Percentiles rank a stretch among this genome's conserved stretches.
Evolutionary conservation across 2,113 vertebrate genomes (phyloP).

Genomic region (Ochotona princeps): DNA sequence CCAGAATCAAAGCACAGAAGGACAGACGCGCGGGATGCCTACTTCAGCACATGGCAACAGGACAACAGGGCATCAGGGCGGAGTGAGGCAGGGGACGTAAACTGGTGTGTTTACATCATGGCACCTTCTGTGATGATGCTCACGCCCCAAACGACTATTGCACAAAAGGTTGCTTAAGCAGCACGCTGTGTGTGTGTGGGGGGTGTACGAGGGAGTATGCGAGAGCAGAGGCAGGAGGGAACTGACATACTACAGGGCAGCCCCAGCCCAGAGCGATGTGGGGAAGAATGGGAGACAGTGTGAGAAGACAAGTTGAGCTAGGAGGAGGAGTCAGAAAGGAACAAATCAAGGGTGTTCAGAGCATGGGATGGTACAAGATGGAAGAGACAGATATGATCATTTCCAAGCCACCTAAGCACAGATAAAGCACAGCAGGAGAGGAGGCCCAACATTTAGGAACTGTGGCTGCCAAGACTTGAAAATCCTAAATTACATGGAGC

Average conservation of each 20-base stretch:
- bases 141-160: not conserved
- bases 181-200: too few relatives aligned
- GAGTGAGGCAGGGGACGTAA: not conserved
- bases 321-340: not conserved
- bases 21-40: fast-evolving
- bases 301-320: not conserved
- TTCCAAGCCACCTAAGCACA: not conserved
- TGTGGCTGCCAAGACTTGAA: not conserved
- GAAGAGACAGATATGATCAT: not conserved
- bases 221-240: not conserved
- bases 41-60: too few relatives aligned
- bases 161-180: too few relatives aligned
- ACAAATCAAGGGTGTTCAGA: not conserved
- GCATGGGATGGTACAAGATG: not conserved
- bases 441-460: not conserved
- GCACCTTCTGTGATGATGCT: not conserved
- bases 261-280: not conserved
- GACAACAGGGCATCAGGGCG: fast-evolving
- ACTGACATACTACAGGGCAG: fast-evolving
- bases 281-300: not conserved
- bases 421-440: not conserved
- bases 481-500: not conserved
- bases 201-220: fast-evolving
- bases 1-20: not conserved
- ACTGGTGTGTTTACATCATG: not conserved